Base-by-base conservation (phyloP, 1,140 invertebrate species). In the Tetranychus cinnabarinus region DNA sequence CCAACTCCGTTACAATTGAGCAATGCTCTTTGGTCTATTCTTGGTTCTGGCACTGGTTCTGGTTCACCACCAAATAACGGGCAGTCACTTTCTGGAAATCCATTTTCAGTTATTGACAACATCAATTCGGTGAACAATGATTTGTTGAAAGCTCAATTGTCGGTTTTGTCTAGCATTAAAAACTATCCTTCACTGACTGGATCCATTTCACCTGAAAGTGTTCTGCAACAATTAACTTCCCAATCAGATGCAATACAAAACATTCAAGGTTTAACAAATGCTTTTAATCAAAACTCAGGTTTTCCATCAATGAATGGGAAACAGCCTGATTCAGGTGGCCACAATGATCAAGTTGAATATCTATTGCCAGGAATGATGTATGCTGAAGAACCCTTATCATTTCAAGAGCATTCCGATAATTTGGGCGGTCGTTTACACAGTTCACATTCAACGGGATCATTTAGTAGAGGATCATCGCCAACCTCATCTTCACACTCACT, bases 1-100 rank as follows among this genome's bases (percentile, higher is more conserved):
- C 12, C 69, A 72, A 57, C 65, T 6, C 59, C 58, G 31, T 6
- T 54, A 15, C 42, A 58, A 31, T 48, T 66, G 23, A 60, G 64
- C 50, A 64, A 65, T 35, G 65, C 67, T 33, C 47, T 67, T 7
- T 67, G 67, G 67, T 63, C 67, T 15, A 63, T 67, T 13, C 45
- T 67, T 5, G 64, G 62, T 2, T 59, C 50, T 34, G 60, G 58
- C 31, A 37, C 31, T n/a, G 61, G 36, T 54, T 5, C 6, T 35
- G 37, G 12, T 12, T 37, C 13, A n/a, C 37, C 23, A 13, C 1
- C 39, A 31, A 61, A 23, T 50, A 62, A 62, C 57, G 46, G 46
- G 13, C 13, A 47, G 12, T 12, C n/a, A 31, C 7, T 31, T 13
- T 52, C 50, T n/a, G 50, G 50, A n/a, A 31, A n/a, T 31, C 50